A percentile compares a stretch with the other conserved stretches of the same genome.
Conservation (phyloP, 2,113 vertebrate species). For the Scolopax mira region DNA sequence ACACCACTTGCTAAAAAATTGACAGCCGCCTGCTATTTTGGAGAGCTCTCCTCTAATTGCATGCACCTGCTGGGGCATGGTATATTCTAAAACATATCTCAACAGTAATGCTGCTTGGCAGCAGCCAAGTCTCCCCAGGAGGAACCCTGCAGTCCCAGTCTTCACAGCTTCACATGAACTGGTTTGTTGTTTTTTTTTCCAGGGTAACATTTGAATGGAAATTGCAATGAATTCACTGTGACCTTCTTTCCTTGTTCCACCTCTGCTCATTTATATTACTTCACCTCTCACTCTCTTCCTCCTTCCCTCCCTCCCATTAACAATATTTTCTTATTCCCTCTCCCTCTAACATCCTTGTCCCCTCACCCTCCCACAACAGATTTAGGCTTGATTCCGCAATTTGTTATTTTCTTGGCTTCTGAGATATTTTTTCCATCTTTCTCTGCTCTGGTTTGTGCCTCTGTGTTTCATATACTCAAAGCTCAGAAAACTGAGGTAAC, state of each 20-base stretch:
- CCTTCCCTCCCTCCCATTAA: background rate
- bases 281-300: background rate
- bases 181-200: background rate
- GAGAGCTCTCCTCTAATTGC: constrained; percentile 17
- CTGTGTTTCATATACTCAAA: background rate
- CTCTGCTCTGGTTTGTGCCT: background rate
- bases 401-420: background rate
- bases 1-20: constrained; percentile 28
- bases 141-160: background rate
- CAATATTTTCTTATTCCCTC: background rate
- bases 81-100: constrained; percentile 20
- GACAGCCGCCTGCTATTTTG: constrained; percentile 42
- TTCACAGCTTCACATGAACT: background rate
- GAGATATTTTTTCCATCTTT: background rate
- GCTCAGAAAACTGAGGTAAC: background rate
- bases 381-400: background rate
- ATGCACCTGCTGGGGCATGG: background rate
- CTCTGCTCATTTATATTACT: background rate
- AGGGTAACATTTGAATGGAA: background rate
- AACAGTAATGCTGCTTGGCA: background rate
- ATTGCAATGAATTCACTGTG: background rate
- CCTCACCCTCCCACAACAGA: background rate
- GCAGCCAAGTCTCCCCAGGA: background rate
- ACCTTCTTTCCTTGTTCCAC: background rate
- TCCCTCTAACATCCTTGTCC: background rate